These are phyloP conservation scores for Callithrix jacchus DNA, from an alignment of 2,113 vertebrate species.

Conservation along the genomic window DNA sequence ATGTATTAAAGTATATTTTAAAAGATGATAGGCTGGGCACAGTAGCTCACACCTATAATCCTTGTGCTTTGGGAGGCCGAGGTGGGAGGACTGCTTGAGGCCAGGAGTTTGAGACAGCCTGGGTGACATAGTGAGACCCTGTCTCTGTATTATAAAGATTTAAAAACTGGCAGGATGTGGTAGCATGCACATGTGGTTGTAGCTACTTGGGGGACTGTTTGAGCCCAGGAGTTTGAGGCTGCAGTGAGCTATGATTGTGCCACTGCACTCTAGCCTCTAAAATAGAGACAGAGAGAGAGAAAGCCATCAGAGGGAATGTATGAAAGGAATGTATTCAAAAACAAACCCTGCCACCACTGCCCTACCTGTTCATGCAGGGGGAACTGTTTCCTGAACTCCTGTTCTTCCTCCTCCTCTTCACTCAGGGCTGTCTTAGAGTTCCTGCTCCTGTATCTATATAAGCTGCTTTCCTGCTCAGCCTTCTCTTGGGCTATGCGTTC, in stretches of 20 bases:
- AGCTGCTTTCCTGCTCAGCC: conserved; percentile 87
- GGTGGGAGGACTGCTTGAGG: no score
- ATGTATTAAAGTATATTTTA: not conserved
- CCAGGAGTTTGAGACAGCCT: no score
- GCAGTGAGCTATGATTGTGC: no score
- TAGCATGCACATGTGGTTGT: no score
- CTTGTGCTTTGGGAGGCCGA: no score
- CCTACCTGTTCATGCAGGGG: conserved; percentile 91
- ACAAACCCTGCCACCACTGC: not conserved
- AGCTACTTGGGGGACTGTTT: no score
- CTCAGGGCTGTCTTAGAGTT: conserved; percentile 85
- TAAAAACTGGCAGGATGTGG: no score
- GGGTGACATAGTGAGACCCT: no score
- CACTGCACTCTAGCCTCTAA: no score
- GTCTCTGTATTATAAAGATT: no score
- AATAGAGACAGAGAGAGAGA: no score
- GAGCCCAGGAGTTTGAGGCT: no score
- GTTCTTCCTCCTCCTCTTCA: conserved; percentile 93
- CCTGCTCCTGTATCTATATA: conserved; percentile 89
- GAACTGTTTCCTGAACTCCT: conserved; percentile 90
- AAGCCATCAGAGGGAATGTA: not conserved
- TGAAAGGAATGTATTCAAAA: not conserved
- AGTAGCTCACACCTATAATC: not conserved
- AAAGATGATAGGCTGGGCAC: not conserved
- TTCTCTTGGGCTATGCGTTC: conserved; percentile 86